Conservation (phyloP, 2,797 vertebrate genomes). For the Danio aesculapii region DNA sequence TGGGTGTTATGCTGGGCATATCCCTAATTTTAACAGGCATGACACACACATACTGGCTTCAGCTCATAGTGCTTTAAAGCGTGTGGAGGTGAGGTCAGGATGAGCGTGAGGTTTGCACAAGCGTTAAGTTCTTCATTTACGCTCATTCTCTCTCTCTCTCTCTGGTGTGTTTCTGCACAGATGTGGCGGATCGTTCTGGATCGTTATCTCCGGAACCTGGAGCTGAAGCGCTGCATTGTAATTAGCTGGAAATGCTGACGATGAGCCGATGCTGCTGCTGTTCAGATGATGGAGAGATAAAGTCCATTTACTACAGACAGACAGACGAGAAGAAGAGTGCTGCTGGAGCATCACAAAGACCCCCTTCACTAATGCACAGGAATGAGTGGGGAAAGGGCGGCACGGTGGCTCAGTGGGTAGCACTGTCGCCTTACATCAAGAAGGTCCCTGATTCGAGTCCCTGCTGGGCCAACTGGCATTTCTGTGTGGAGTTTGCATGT, state of each 20-base stretch:
- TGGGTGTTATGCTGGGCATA: too few species aligned
- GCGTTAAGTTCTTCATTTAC: conserved; percentile 6
- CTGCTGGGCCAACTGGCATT: too few species aligned
- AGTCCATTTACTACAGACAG: conserved; percentile 51
- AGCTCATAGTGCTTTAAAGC: not conserved
- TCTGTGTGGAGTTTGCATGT: too few species aligned
- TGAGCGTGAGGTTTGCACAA: conserved; percentile 2
- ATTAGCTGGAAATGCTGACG: conserved; percentile 71
- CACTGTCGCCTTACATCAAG: too few species aligned
- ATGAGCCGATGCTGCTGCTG: conserved; percentile 4
- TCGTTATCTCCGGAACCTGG: conserved; percentile 62
- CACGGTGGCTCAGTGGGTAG: too few species aligned
- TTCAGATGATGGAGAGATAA: conserved; percentile 37
- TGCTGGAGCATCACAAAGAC: conserved; percentile 24
- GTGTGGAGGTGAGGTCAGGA: not conserved
- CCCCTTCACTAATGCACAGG: not conserved
- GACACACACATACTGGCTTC: not conserved
- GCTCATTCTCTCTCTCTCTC: conserved; percentile 50
- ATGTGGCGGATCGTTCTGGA: conserved; percentile 67
- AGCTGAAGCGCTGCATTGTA: conserved; percentile 61
- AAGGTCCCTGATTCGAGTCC: too few species aligned
- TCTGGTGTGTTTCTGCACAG: conserved; percentile 58
- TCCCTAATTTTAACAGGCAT: too few species aligned
- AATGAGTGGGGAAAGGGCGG: not conserved
- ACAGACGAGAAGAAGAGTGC: not conserved